Evolutionary conservation across 2,113 vertebrate species (phyloP), one percentile per base, ranked within the genome.

Genomic region (Vulpes vulpes): DNA sequence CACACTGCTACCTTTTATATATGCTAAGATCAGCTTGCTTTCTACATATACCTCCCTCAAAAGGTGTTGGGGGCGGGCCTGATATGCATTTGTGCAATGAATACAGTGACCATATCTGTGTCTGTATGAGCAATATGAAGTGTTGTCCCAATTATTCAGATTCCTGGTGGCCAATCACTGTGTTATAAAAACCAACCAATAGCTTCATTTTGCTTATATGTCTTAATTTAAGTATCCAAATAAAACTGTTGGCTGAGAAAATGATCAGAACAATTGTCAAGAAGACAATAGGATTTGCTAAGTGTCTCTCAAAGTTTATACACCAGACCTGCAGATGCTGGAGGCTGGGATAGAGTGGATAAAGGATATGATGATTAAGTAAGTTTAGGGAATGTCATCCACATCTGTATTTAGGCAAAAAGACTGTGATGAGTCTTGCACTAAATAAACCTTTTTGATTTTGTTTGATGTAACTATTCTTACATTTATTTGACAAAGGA

Each of bases 241-340:
- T 74, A 71, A 80, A 97, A 64, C 19, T 69, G 9, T 67, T 92
- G 17, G 3, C 57, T 35, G 38, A 92, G 55, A 83, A 96, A 93
- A 51, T 62, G 60, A 65, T 32, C 35, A 30, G 57, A 76, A 95
- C 30, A 53, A 84, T 62, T 86, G 2, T 80, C 35, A 87, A 59
- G 5, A 94, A 78, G 74, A 79, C 11, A 67, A 23, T 6, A 53
- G 30, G 3, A 23, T 80, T 85, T 89, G 60, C 62, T 88, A 92
- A 90, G 4, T 51, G 32, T 71, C 73, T 84, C 27, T 10, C 17
- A 91, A 87, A 95, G 27, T 71, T 96, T 88, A 59, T 60, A 55
- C 4, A 59, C 53, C 8, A 81, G 22, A n/a, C 16, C n/a, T 19
- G 25, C 17, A 51, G 38, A 62, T 89, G 25, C 59, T 88, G 51